Percentiles rank a stretch among this genome's conserved stretches.
Evolutionary conservation across 2,888 invertebrate species (phyloP).

Genomic region (Yponomeuta evonymella): DNA sequence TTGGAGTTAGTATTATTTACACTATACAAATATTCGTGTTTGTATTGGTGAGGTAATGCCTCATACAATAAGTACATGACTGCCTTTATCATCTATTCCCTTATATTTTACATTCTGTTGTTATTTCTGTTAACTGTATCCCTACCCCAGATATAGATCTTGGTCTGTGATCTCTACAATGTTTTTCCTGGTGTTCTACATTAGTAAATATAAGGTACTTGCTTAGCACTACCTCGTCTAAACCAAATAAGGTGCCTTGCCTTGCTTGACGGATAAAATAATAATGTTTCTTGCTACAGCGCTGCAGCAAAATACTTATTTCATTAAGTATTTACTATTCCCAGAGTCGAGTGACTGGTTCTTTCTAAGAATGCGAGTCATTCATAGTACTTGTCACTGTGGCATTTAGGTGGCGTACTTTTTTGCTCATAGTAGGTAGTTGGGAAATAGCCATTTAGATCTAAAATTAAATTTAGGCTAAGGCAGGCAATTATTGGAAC

Average conservation of each 20-base stretch:
- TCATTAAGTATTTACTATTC: conserved; percentile 13
- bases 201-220: neutral
- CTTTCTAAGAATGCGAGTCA: conserved; percentile 9
- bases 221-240: neutral
- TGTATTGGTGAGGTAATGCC: no score
- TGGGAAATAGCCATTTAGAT: neutral
- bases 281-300: neutral
- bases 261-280: neutral
- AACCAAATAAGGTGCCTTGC: neutral
- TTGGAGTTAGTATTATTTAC: no score
- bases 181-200: neutral
- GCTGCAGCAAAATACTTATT: conserved; percentile 4
- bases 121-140: no score
- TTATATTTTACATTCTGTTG: no score
- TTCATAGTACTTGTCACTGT: conserved; percentile 11
- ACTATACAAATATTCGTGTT: no score
- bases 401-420: conserved; percentile 22
- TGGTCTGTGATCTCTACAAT: neutral
- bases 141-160: no score
- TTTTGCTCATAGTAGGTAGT: neutral
- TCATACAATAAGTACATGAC: no score
- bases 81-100: no score
- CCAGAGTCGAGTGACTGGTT: conserved; percentile 5
- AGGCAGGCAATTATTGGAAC: neutral
- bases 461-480: neutral